These are phyloP conservation scores for Bacillus rossius DNA, from an alignment of 1,140 invertebrate species.

Conservation along the genomic window DNA sequence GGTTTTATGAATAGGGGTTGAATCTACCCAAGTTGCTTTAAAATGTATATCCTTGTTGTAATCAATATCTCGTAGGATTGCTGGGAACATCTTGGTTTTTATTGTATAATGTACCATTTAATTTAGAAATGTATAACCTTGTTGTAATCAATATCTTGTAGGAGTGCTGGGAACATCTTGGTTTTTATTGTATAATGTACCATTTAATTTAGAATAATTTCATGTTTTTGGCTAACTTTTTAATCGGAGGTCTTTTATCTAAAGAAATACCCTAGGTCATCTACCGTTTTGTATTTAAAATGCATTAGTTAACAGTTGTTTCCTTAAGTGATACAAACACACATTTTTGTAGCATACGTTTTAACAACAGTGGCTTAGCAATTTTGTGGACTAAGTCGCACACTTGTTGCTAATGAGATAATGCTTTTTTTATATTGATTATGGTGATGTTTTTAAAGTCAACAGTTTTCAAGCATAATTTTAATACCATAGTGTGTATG, in stretches of 20 bases:
- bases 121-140: too few relatives aligned
- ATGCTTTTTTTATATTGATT: too few relatives aligned
- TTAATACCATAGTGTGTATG: too few relatives aligned
- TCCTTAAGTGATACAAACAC: not conserved
- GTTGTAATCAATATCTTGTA: too few relatives aligned
- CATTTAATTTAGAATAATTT: not conserved
- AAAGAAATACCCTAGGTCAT: too few relatives aligned
- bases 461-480: too few relatives aligned
- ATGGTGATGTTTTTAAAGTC: too few relatives aligned
- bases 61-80: too few relatives aligned
- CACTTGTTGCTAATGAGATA: not conserved
- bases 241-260: not conserved
- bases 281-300: too few relatives aligned
- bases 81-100: not conserved
- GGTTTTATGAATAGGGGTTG: too few relatives aligned
- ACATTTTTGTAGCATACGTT: not conserved
- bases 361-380: not conserved
- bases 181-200: not conserved
- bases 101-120: not conserved
- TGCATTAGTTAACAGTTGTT: not conserved
- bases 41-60: too few relatives aligned
- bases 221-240: not conserved
- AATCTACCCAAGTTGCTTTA: too few relatives aligned
- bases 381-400: not conserved
- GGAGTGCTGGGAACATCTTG: not conserved